Conservation (phyloP, 2,888 invertebrate species). For the Brassicogethes aeneus region DNA sequence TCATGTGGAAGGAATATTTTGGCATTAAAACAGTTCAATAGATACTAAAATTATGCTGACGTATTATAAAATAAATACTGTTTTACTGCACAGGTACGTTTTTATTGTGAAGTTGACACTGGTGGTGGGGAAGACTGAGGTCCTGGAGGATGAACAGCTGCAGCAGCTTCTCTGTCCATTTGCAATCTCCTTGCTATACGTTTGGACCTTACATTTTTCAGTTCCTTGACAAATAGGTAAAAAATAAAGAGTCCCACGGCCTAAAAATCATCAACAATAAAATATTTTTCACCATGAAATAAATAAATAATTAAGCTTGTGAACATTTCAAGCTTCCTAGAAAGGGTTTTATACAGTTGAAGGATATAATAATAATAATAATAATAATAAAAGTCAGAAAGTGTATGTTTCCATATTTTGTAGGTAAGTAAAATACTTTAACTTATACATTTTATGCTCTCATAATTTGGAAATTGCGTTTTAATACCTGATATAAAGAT, state of each 20-base stretch:
- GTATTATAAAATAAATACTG: too few species aligned
- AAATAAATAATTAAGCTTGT: not conserved
- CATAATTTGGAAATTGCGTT: too few species aligned
- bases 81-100: too few species aligned
- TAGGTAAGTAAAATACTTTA: not conserved
- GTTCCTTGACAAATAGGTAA: conserved; percentile 49
- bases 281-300: conserved; percentile 2
- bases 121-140: not conserved
- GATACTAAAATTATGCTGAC: too few species aligned
- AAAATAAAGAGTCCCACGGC: conserved; percentile 49
- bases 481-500: conserved; percentile 49
- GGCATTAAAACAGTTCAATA: too few species aligned
- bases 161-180: conserved; percentile 19
- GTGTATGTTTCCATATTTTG: not conserved
- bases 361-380: not conserved
- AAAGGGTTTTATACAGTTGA: not conserved
- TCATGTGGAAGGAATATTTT: too few species aligned
- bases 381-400: too few species aligned
- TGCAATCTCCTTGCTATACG: conserved; percentile 22
- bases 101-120: too few species aligned
- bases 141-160: not conserved
- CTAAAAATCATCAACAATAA: conserved; percentile 21
- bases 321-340: not conserved
- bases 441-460: too few species aligned
- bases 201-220: conserved; percentile 46